Conservation (phyloP, 2,888 invertebrate genomes). For the Coelogynopora nodosa region DNA sequence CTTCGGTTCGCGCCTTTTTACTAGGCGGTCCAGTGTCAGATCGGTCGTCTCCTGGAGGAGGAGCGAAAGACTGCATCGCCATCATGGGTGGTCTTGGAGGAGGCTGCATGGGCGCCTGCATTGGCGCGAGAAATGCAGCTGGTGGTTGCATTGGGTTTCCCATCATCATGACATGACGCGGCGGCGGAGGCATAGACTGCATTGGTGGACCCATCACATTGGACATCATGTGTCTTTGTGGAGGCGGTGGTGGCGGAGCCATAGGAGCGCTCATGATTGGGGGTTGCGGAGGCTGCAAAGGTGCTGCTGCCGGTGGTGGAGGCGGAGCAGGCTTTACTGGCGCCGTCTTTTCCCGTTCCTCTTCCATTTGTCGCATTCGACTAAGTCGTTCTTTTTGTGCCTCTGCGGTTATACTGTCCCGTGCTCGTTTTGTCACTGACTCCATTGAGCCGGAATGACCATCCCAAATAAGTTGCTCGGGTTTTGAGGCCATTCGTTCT, state of each 20-base stretch:
- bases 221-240: slow-evolving; percentile 51
- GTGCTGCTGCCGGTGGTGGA: slow-evolving; percentile 34
- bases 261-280: slow-evolving; percentile 58
- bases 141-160: slow-evolving; percentile 49
- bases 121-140: slow-evolving; percentile 38
- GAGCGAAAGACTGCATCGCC: slow-evolving; percentile 6
- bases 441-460: slow-evolving; percentile 95
- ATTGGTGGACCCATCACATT: slow-evolving; percentile 50
- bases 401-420: slow-evolving; percentile 65
- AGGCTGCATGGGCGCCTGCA: slow-evolving; percentile 42
- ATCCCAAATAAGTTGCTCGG: slow-evolving; percentile 91
- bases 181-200: slow-evolving; percentile 57
- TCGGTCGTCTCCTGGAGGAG: slow-evolving; percentile 46
- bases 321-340: slow-evolving; percentile 34
- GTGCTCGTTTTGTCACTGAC: slow-evolving; percentile 84
- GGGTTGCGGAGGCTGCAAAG: slow-evolving; percentile 51
- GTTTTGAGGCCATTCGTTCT: slow-evolving; percentile 63
- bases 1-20: slow-evolving; percentile 85
- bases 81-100: slow-evolving; percentile 8
- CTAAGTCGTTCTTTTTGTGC: neutral
- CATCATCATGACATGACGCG: slow-evolving; percentile 51
- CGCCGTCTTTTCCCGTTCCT: slow-evolving; percentile 3
- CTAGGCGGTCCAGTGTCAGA: slow-evolving; percentile 73
- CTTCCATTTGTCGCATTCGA: neutral
- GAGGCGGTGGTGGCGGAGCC: slow-evolving; percentile 49